phyloP scores from a whole-genome alignment of 2,888 invertebrate genomes.

The Sericinus montela region DNA sequence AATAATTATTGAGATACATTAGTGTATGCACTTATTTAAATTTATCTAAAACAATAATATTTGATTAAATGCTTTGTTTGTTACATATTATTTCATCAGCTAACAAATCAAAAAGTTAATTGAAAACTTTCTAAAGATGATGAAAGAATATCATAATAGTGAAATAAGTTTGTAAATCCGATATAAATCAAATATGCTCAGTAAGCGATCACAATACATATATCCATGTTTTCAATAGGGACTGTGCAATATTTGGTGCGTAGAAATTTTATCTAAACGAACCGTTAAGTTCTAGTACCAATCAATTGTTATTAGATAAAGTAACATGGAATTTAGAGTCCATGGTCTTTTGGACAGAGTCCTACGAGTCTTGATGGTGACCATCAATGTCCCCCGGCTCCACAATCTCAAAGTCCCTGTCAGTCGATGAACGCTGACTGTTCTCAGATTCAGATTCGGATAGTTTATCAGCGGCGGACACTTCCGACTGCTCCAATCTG shows the following conservation, averaged over 20 bases:
- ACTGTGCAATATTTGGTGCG: slow-evolving; percentile 12
- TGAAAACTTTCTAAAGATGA: too few species aligned
- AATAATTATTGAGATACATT: too few species aligned
- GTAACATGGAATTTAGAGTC: background rate
- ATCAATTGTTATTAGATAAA: slow-evolving; percentile 3
- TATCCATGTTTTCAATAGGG: background rate
- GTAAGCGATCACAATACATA: background rate
- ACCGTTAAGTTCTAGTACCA: background rate
- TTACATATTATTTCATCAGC: too few species aligned
- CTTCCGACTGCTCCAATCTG: slow-evolving; percentile 35
- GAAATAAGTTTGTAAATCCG: background rate
- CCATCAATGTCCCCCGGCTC: slow-evolving; percentile 83
- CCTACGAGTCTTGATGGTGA: slow-evolving; percentile 1
- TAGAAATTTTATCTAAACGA: slow-evolving; percentile 2
- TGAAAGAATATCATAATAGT: too few species aligned
- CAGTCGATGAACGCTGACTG: slow-evolving; percentile 89
- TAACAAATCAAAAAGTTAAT: too few species aligned
- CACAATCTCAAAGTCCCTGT: slow-evolving; percentile 93
- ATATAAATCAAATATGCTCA: background rate
- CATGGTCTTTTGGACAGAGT: background rate
- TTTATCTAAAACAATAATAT: too few species aligned
- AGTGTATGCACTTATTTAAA: too few species aligned
- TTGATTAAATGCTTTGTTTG: too few species aligned
- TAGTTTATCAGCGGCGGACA: slow-evolving; percentile 43
- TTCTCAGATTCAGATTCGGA: slow-evolving; percentile 91